These are phyloP conservation scores for Pachypsylla venusta DNA, from an alignment of 1,140 invertebrate genomes.

Conservation along the genomic window DNA sequence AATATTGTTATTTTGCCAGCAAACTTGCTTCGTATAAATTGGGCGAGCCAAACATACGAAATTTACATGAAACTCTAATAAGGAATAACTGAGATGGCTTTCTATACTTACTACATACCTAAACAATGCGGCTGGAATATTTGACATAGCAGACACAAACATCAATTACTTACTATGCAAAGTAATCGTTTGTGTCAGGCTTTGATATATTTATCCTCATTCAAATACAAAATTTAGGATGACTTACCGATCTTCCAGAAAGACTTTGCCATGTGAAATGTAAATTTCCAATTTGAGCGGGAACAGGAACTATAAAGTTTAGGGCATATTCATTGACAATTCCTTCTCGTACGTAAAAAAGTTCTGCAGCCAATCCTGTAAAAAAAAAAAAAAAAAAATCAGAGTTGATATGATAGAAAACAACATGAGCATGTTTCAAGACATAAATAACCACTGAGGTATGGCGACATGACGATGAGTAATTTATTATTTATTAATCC, in stretches of 20 bases:
- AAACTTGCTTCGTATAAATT: too few species aligned
- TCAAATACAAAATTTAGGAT: too few species aligned
- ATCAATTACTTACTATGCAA: too few species aligned
- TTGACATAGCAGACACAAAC: too few species aligned
- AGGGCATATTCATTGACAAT: slow-evolving; percentile 80
- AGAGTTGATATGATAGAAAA: not conserved
- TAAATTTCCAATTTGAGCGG: slow-evolving; percentile 59
- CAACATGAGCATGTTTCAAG: not conserved
- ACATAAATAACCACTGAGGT: not conserved
- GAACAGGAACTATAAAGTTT: slow-evolving; percentile 68
- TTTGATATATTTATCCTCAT: too few species aligned
- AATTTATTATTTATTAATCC: too few species aligned
- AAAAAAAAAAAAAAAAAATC: slow-evolving; percentile 21
- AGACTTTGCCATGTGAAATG: slow-evolving; percentile 77
- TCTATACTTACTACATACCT: too few species aligned
- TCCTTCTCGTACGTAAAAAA: slow-evolving; percentile 75
- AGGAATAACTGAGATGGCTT: too few species aligned
- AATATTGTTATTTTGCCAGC: too few species aligned
- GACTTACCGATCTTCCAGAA: slow-evolving; percentile 27
- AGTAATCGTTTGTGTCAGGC: too few species aligned
- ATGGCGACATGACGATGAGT: not conserved
- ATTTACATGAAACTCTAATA: slow-evolving; percentile 6
- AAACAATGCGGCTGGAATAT: too few species aligned
- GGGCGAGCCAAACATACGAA: not conserved
- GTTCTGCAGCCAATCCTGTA: slow-evolving; percentile 64